A percentile compares a stretch with the other conserved stretches of the same genome.
Evolutionary conservation across 2,113 vertebrate genomes (phyloP).

Genomic region (pig (Sus scrofa)): T2T-Sscrofa CM000820.6:36094501-36095000

Average conservation of each 20-base stretch:
- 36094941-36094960: conserved; percentile 61
- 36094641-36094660: conserved; percentile 37
- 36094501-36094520: neutral
- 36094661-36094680: conserved; percentile 15
- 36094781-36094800: conserved; percentile 39
- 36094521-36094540: neutral
- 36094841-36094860: conserved; percentile 59
- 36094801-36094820: conserved; percentile 58
- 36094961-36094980: conserved; percentile 63
- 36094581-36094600: conserved; percentile 49
- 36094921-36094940: conserved; percentile 51
- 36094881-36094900: conserved; percentile 67
- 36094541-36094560: neutral
- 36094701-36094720: conserved; percentile 60
- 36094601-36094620: conserved; percentile 56
- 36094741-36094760: conserved; percentile 62
- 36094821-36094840: conserved; percentile 67
- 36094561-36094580: conserved; percentile 34
- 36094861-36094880: conserved; percentile 65
- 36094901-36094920: conserved; percentile 57
- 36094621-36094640: conserved; percentile 10
- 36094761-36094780: conserved; percentile 68
- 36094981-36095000: conserved; percentile 58
- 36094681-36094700: neutral
- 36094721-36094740: conserved; percentile 65